phyloP scores from a whole-genome alignment of 2,888 invertebrate genomes.

The Plagiodera versicolora region DNA sequence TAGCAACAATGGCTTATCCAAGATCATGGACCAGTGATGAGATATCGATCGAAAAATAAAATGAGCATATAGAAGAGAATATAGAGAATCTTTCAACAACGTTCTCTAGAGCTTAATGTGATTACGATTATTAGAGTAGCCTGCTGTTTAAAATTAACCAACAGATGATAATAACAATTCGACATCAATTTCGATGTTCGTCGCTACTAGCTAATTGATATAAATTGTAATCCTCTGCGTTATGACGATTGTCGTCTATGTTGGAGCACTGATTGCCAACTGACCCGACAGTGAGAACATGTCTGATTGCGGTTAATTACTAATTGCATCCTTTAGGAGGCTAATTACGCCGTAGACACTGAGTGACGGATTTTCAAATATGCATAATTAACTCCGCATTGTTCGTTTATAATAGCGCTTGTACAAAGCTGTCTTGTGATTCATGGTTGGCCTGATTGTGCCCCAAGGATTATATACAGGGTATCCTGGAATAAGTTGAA shows the following conservation, averaged over 20 bases:
- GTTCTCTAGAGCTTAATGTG: too few relatives aligned
- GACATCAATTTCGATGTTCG: slow-evolving; percentile 28
- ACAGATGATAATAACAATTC: slow-evolving; percentile 26
- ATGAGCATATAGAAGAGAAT: too few relatives aligned
- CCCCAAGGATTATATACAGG: not conserved
- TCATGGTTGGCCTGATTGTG: not conserved
- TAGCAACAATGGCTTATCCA: too few relatives aligned
- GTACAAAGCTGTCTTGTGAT: not conserved
- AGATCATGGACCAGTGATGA: too few relatives aligned
- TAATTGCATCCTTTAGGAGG: slow-evolving; percentile 37
- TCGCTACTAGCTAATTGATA: slow-evolving; percentile 45
- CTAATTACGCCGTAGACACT: slow-evolving; percentile 18
- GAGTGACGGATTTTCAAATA: slow-evolving; percentile 22
- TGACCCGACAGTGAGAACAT: slow-evolving; percentile 40
- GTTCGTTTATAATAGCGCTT: not conserved
- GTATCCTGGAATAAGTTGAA: too few relatives aligned
- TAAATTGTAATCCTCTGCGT: slow-evolving; percentile 45
- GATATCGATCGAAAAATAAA: too few relatives aligned
- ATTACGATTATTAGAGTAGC: too few relatives aligned
- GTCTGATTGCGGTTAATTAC: slow-evolving; percentile 47
- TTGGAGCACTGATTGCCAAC: slow-evolving; percentile 45
- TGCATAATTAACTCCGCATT: slow-evolving; percentile 19
- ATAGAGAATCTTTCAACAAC: too few relatives aligned
- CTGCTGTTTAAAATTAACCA: too few relatives aligned
- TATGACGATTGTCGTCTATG: slow-evolving; percentile 48